Evolutionary conservation across 1,140 invertebrate species (phyloP).

Genomic region (Papilio xuthus): DNA sequence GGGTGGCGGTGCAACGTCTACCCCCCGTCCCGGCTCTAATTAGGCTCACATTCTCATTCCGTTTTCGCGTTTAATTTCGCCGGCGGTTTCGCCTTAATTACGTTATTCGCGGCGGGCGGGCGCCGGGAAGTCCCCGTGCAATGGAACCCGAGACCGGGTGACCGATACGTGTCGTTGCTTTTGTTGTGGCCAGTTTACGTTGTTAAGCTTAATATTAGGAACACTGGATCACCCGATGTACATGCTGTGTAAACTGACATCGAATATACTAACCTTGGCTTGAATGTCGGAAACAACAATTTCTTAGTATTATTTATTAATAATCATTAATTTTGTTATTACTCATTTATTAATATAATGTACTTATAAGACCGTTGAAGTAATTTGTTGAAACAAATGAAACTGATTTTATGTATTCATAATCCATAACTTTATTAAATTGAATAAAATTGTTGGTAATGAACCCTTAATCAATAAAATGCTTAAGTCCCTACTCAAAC

Average conservation of each 20-base stretch:
- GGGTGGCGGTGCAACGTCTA: slow-evolving; percentile 59
- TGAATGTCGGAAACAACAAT: too few relatives aligned
- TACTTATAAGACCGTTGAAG: too few relatives aligned
- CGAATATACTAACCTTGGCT: background rate
- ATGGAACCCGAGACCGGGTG: slow-evolving; percentile 48
- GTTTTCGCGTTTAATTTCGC: slow-evolving; percentile 82
- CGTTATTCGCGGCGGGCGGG: slow-evolving; percentile 61
- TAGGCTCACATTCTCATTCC: slow-evolving; percentile 82
- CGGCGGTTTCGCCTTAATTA: slow-evolving; percentile 81
- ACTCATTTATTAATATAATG: too few relatives aligned
- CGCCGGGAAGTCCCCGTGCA: slow-evolving; percentile 42
- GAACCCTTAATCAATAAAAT: background rate
- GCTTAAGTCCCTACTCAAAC: background rate
- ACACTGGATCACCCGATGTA: background rate
- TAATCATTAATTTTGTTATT: too few relatives aligned
- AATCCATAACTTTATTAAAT: background rate
- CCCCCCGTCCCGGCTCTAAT: slow-evolving; percentile 75
- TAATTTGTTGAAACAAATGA: too few relatives aligned
- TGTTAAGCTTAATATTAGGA: slow-evolving; percentile 33
- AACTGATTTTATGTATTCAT: too few relatives aligned
- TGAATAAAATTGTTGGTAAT: background rate
- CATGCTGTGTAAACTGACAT: background rate
- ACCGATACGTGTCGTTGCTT: slow-evolving; percentile 47
- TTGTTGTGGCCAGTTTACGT: slow-evolving; percentile 17
- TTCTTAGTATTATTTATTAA: too few relatives aligned